Evolutionary conservation across 2,797 vertebrate genomes (phyloP).

Genomic region (Micromesistius poutassou): DNA sequence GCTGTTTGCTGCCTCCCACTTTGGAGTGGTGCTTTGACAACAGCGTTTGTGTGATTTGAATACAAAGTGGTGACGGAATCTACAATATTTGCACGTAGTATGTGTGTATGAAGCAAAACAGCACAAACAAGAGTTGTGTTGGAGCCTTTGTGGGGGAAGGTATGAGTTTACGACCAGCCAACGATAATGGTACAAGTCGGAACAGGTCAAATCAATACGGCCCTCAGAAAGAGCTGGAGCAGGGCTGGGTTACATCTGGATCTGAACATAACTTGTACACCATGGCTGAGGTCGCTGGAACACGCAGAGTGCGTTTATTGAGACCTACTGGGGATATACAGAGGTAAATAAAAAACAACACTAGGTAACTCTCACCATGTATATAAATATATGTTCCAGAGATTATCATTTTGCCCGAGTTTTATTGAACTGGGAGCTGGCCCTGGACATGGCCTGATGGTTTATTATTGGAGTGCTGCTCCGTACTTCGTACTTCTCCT

Average conservation of each 20-base stretch:
- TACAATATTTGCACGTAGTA: background rate
- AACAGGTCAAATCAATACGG: background rate
- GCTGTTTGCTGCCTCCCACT: slow-evolving; percentile 10
- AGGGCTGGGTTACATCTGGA: background rate
- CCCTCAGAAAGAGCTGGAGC: background rate
- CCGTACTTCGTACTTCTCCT: background rate
- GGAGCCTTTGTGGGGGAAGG: background rate
- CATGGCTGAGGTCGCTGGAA: too few relatives aligned
- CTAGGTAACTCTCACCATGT: too few relatives aligned
- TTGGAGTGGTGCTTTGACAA: background rate
- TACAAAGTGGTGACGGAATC: background rate
- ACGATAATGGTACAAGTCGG: background rate
- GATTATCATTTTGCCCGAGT: too few relatives aligned
- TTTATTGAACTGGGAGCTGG: too few relatives aligned
- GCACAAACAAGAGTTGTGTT: background rate
- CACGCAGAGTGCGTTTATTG: background rate
- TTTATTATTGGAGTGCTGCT: too few relatives aligned
- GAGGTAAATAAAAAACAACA: background rate
- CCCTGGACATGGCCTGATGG: too few relatives aligned
- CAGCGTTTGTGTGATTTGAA: background rate
- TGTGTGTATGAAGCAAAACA: background rate
- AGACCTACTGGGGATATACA: background rate
- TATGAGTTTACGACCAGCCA: too few relatives aligned
- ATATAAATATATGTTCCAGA: too few relatives aligned
- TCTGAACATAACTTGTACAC: too few relatives aligned